These are phyloP conservation scores for Ciconia stormi DNA, from an alignment of 2,113 vertebrate genomes.

Conservation along the genomic window DNA sequence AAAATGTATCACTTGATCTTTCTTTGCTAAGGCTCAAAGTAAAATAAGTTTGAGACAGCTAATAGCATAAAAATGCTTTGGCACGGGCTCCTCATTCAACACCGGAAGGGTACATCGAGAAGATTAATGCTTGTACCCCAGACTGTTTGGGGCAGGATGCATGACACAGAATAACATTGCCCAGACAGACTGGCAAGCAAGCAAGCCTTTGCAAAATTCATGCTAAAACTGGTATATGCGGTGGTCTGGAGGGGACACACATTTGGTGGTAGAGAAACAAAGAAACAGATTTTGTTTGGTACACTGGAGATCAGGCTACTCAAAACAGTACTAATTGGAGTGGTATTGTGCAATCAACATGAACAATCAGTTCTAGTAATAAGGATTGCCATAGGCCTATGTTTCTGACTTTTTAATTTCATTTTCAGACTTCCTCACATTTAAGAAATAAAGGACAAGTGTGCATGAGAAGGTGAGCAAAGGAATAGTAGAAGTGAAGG, in stretches of 20 bases:
- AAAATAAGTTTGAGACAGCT: background rate
- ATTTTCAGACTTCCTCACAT: background rate
- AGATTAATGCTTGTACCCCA: background rate
- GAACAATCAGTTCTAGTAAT: background rate
- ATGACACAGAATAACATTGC: accelerated
- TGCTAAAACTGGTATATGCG: accelerated
- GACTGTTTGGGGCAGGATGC: background rate
- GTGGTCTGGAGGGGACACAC: background rate
- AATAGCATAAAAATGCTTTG: background rate
- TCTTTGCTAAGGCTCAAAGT: background rate
- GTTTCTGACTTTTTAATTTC: background rate
- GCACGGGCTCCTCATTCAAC: background rate
- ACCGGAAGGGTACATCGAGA: background rate
- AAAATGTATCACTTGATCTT: background rate
- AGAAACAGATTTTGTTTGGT: background rate
- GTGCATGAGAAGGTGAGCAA: background rate
- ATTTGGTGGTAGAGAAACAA: background rate
- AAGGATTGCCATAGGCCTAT: background rate
- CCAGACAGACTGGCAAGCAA: background rate
- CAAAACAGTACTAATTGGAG: background rate
- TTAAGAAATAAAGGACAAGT: constrained; percentile 3
- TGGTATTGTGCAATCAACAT: background rate
- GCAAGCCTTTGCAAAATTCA: background rate
- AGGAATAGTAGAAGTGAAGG: background rate
- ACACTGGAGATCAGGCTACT: background rate